These are phyloP conservation scores for Micrasema longulum DNA, from an alignment of 1,140 invertebrate species.

Conservation along the genomic window DNA sequence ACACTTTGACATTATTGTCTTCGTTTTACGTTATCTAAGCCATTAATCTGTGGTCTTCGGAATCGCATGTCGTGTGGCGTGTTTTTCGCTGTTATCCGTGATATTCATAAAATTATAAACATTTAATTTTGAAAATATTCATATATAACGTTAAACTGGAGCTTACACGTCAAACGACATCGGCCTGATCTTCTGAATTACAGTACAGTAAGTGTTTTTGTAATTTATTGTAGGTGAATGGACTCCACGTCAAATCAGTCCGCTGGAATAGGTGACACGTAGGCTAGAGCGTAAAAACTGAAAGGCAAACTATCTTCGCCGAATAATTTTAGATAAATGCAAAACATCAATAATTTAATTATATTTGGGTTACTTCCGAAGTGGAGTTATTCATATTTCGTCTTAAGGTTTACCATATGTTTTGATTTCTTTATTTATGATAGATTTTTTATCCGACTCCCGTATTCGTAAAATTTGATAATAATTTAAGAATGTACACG, in stretches of 20 bases:
- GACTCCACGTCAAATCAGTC: slow-evolving; percentile 50
- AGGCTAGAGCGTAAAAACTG: slow-evolving; percentile 37
- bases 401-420: slow-evolving; percentile 41
- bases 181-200: slow-evolving; percentile 48
- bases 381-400: slow-evolving; percentile 11
- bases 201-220: slow-evolving; percentile 47
- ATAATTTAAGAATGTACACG: slow-evolving; percentile 19
- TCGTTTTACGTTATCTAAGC: slow-evolving; percentile 27
- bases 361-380: slow-evolving; percentile 12
- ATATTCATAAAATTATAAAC: slow-evolving; percentile 38
- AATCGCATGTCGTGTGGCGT: slow-evolving; percentile 46
- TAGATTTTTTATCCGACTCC: slow-evolving; percentile 17
- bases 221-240: slow-evolving; percentile 43
- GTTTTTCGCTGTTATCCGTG: slow-evolving; percentile 41
- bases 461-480: not conserved
- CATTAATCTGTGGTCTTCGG: slow-evolving; percentile 42
- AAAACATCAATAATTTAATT: not conserved
- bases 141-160: slow-evolving; percentile 45
- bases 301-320: slow-evolving; percentile 24
- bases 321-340: slow-evolving; percentile 19
- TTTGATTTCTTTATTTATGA: slow-evolving; percentile 31
- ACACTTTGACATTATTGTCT: slow-evolving; percentile 15
- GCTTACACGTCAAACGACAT: slow-evolving; percentile 43
- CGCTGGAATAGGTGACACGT: slow-evolving; percentile 47
- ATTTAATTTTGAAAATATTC: slow-evolving; percentile 28